Evolutionary conservation across 1,140 invertebrate genomes (phyloP), one percentile per base, ranked within the genome.

Genomic region (Microplitis mediator): DNA sequence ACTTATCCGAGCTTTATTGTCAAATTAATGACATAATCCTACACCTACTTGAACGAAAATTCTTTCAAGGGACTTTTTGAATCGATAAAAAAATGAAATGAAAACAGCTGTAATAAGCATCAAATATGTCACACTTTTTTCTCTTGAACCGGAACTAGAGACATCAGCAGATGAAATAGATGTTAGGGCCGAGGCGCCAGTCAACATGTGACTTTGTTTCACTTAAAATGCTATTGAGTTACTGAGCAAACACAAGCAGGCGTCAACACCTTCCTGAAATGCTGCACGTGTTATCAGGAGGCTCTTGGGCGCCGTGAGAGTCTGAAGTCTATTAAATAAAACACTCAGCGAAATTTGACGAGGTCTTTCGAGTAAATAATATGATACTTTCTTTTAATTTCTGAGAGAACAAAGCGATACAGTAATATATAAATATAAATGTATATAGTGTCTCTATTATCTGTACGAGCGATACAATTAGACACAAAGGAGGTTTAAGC

Each of bases 261-360:
- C 81, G 80, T 86, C 84, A 83, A 82, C 86, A 86, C 86, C 85
- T 85, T 82, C 76, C 80, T 82, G 82, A 86, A 81, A 78, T 72
- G 78, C 78, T 78, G 66, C 82, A 84, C 76, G 80, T 83, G 82
- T 79, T 79, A 13, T 73, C 16, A 51, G 23, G 60, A 14, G n/a
- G 4, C 23, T 31, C 56, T 23, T 56, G 45, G 45, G 34, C 34
- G 45, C 45, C 70, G 56, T 60, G 66, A 67, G 34, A 14, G 36
- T 34, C 23, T 45, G 3, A 56, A 60, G 39, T n/a, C 34, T 58
- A 50, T 66, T 32, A 23, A 31, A 66, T 32, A 14, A 50, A 51
- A 31, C 8, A 9, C 16, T 39, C 36, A 5, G 6, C 4, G 6
- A 14, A n/a, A 64, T 23, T 64, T 64, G 11, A 39, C 3, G 13